Conservation (phyloP, 2,113 vertebrate genomes). For the Pheucticus melanocephalus region DNA sequence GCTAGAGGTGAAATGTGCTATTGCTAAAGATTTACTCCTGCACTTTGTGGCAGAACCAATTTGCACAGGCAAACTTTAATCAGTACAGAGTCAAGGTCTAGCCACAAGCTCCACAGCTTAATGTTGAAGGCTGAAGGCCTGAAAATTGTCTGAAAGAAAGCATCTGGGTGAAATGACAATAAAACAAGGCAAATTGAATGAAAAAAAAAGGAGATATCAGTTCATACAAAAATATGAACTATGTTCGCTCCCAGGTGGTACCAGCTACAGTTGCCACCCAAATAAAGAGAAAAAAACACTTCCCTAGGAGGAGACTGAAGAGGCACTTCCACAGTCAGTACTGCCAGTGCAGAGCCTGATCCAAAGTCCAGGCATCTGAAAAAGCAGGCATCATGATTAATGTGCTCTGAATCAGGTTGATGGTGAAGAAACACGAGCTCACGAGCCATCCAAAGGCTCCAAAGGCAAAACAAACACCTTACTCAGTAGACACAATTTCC, state of each 20-base stretch:
- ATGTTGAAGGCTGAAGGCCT: background rate
- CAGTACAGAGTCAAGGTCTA: background rate
- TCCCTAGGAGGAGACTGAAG: background rate
- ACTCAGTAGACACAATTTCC: background rate
- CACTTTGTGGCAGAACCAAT: background rate
- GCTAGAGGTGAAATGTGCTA: background rate
- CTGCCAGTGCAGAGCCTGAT: background rate
- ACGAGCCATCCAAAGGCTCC: background rate
- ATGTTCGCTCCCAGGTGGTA: background rate
- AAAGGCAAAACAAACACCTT: background rate
- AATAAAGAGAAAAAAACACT: background rate
- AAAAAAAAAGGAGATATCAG: background rate
- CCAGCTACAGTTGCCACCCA: background rate
- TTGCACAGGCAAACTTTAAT: background rate
- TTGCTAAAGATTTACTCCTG: background rate
- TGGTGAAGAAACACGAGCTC: background rate
- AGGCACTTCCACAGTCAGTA: background rate
- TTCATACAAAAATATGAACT: background rate
- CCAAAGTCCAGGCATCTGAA: background rate
- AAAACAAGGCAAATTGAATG: background rate
- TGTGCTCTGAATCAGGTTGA: background rate
- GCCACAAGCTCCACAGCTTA: background rate
- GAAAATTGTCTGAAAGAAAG: background rate
- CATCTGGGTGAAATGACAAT: background rate
- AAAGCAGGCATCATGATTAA: background rate